Evolutionary conservation across 2,797 vertebrate species (phyloP).

Genomic region (Dryobates pubescens): DNA sequence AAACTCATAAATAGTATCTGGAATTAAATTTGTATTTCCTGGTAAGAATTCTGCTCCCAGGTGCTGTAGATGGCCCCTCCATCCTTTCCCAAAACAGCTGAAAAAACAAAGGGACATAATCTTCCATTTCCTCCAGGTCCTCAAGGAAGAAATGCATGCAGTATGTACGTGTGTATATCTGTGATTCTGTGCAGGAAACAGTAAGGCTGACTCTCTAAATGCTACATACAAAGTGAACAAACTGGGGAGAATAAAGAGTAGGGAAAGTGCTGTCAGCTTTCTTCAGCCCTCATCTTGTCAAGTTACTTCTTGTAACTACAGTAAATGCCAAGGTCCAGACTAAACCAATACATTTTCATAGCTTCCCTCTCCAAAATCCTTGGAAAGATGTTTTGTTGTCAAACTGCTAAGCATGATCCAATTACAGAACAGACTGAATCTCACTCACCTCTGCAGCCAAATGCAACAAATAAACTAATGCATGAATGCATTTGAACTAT

Average conservation of each 20-base stretch:
- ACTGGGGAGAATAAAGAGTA: not conserved
- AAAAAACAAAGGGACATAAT: not conserved
- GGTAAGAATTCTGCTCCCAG: not conserved
- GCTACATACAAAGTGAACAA: not conserved
- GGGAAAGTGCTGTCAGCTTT: not conserved
- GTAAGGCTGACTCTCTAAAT: not conserved
- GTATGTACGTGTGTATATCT: not conserved
- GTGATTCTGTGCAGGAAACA: not conserved
- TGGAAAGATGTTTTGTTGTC: not conserved
- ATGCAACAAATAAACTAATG: not conserved
- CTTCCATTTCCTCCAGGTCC: not conserved
- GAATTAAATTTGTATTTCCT: not conserved
- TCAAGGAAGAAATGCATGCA: not conserved
- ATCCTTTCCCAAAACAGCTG: not conserved
- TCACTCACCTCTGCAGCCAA: conserved; percentile 29
- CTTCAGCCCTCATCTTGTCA: not conserved
- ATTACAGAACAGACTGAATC: conserved; percentile 21
- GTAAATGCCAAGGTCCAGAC: not conserved
- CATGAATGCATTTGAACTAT: not conserved
- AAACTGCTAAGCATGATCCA: not conserved
- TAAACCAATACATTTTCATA: not conserved
- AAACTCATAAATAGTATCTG: not conserved
- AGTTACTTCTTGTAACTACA: not conserved
- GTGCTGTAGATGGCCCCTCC: not conserved
- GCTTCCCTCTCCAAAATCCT: not conserved